Percentiles rank a stretch among this genome's conserved stretches.
Conservation (phyloP, 2,888 invertebrate genomes). For the Smittia sp. region DNA sequence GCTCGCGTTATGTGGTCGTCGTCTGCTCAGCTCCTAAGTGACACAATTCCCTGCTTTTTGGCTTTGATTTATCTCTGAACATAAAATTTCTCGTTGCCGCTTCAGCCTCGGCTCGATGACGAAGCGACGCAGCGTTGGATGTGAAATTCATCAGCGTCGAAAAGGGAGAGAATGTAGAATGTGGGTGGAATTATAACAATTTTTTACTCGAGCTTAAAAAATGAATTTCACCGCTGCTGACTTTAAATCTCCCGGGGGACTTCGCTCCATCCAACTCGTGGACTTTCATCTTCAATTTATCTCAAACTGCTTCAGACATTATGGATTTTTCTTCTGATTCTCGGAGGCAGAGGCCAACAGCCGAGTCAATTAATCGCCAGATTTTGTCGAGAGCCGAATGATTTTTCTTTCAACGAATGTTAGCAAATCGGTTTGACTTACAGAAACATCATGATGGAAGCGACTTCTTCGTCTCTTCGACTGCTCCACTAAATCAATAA, state of each 20-base stretch:
- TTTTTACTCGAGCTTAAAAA: not conserved
- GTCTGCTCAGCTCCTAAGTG: too few relatives aligned
- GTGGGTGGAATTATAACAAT: slow-evolving; percentile 17
- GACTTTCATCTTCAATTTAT: slow-evolving; percentile 11
- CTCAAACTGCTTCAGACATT: not conserved
- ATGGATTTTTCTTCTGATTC: slow-evolving; percentile 3
- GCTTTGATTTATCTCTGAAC: too few relatives aligned
- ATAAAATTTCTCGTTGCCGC: too few relatives aligned
- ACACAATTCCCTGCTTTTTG: too few relatives aligned
- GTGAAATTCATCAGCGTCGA: not conserved
- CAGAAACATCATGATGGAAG: slow-evolving; percentile 35
- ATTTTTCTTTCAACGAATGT: not conserved
- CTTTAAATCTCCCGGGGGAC: not conserved
- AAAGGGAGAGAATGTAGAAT: not conserved
- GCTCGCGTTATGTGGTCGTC: too few relatives aligned
- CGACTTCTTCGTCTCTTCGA: not conserved
- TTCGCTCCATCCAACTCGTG: slow-evolving; percentile 1
- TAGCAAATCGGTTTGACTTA: slow-evolving; percentile 21
- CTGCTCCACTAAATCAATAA: not conserved
- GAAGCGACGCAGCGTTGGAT: not conserved
- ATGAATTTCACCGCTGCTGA: not conserved
- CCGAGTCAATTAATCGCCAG: slow-evolving; percentile 20
- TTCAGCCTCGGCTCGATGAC: too few relatives aligned
- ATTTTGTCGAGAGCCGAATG: not conserved
- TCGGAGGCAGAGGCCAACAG: not conserved